Evolutionary conservation across 2,797 vertebrate genomes (phyloP).

Genomic region (Steatocranus sp.): DNA sequence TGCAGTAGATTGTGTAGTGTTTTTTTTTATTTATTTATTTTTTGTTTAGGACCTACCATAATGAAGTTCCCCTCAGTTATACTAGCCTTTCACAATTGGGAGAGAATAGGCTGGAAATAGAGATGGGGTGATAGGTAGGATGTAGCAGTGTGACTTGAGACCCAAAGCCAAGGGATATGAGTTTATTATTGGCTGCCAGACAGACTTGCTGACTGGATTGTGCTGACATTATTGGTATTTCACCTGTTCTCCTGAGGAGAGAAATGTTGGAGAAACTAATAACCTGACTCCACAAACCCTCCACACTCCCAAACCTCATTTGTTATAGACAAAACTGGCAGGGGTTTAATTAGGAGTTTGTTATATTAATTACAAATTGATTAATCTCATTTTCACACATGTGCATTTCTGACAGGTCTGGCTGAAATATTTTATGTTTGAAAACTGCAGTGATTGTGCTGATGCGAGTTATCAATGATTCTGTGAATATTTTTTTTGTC

Average conservation of each 20-base stretch:
- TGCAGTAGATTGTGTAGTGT: background rate
- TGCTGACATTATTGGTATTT: slow-evolving; percentile 79
- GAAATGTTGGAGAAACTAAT: slow-evolving; percentile 71
- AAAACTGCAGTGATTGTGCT: slow-evolving; percentile 43
- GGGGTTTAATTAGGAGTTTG: slow-evolving; percentile 72
- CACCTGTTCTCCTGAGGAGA: slow-evolving; percentile 64
- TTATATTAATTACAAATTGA: slow-evolving; percentile 78
- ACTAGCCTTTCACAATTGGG: slow-evolving; percentile 35
- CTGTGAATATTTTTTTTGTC: slow-evolving; percentile 45
- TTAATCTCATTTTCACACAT: slow-evolving; percentile 57
- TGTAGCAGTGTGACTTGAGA: slow-evolving; percentile 64
- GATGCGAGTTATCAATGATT: slow-evolving; percentile 48
- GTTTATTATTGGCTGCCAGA: slow-evolving; percentile 76
- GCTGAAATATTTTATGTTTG: slow-evolving; percentile 54
- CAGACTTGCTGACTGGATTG: slow-evolving; percentile 76
- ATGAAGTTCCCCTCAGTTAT: slow-evolving; percentile 57
- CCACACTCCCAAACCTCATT: slow-evolving; percentile 62
- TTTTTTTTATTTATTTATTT: background rate
- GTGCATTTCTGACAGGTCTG: slow-evolving; percentile 51
- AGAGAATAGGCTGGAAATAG: slow-evolving; percentile 56
- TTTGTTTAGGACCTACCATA: slow-evolving; percentile 27
- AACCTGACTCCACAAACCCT: slow-evolving; percentile 67
- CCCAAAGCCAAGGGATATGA: slow-evolving; percentile 66
- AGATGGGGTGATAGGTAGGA: slow-evolving; percentile 44
- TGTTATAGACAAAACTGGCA: slow-evolving; percentile 67